Percentiles rank a stretch among this genome's conserved stretches.
phyloP scores from a whole-genome alignment of 2,113 vertebrate genomes.

The Corythornis cristatus region DNA sequence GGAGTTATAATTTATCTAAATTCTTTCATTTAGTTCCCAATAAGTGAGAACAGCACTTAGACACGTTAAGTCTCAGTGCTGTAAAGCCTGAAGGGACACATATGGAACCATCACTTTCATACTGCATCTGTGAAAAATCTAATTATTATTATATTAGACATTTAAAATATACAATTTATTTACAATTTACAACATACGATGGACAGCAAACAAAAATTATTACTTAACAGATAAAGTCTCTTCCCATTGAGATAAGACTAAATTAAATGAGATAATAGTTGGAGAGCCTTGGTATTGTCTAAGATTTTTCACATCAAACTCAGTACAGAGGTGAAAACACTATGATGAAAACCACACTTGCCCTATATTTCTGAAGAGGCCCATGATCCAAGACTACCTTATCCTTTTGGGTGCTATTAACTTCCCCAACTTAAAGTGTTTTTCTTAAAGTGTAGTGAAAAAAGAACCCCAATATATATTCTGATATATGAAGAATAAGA shows the following conservation, averaged over 20 bases:
- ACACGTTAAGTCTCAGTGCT: neutral
- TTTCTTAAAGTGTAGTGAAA: neutral
- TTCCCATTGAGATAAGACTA: neutral
- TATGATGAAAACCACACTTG: neutral
- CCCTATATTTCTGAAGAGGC: neutral
- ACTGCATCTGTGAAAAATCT: neutral
- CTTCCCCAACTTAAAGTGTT: neutral
- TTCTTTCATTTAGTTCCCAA: neutral
- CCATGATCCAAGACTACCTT: neutral
- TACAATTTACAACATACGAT: no score
- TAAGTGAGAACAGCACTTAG: neutral
- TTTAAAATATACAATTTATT: neutral
- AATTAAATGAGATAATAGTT: neutral
- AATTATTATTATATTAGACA: neutral
- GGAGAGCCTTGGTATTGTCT: neutral
- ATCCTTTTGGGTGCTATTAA: neutral
- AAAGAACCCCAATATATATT: neutral
- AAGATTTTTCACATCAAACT: neutral
- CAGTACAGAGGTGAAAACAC: neutral
- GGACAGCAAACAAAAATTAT: neutral
- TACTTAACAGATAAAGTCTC: neutral
- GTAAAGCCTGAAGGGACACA: neutral
- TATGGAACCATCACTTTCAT: neutral
- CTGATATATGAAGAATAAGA: neutral
- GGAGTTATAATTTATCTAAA: neutral